phyloP scores from a whole-genome alignment of 2,113 vertebrate species.

The Atractosteus spatula region DNA sequence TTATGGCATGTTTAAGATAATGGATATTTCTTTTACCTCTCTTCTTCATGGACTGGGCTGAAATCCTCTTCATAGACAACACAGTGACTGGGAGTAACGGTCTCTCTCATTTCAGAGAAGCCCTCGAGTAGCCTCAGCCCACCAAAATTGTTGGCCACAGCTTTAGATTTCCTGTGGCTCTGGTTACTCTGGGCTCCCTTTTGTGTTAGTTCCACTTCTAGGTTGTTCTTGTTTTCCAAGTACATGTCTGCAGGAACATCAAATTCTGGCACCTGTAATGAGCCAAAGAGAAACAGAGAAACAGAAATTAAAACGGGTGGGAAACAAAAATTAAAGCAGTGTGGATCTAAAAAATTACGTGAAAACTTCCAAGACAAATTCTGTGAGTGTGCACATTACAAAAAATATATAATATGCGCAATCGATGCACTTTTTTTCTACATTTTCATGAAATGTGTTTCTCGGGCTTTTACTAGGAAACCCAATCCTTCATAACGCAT shows the following conservation, averaged over 20 bases:
- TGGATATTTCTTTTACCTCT: constrained; percentile 48
- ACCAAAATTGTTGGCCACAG: constrained; percentile 57
- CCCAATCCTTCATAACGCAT: no score
- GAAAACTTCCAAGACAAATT: no score
- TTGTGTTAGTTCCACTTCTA: constrained; percentile 76
- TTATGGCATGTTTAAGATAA: neutral
- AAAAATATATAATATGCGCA: no score
- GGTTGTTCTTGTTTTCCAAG: constrained; percentile 74
- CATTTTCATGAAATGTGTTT: no score
- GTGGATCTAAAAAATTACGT: no score
- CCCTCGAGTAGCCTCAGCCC: constrained; percentile 73
- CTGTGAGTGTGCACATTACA: no score
- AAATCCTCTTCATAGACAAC: constrained; percentile 53
- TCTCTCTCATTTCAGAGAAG: constrained; percentile 63
- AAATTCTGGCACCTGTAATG: neutral
- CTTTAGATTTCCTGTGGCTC: constrained; percentile 50
- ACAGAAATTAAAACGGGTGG: no score
- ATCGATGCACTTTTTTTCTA: no score
- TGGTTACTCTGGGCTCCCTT: constrained; percentile 49
- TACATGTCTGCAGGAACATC: constrained; percentile 60
- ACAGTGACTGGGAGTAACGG: constrained; percentile 48
- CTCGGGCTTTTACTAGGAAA: no score
- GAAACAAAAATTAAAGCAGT: no score
- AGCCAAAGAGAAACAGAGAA: neutral
- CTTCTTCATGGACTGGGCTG: constrained; percentile 49